phyloP scores from a whole-genome alignment of 2,888 invertebrate genomes.

The Noctua janthe region DNA sequence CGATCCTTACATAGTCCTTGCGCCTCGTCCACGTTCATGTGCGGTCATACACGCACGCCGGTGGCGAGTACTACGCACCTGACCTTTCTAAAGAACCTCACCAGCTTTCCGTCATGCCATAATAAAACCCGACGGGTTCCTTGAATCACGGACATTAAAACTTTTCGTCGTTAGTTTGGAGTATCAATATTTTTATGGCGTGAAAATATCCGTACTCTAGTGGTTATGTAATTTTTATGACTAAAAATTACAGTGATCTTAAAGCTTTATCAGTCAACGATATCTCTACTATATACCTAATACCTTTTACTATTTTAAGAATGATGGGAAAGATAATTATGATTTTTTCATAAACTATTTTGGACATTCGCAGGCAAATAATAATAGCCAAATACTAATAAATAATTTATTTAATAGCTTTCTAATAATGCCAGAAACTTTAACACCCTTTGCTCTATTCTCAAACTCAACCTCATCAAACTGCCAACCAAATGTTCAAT shows the following conservation, averaged over 20 bases:
- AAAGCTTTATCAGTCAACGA: background rate
- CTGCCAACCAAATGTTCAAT: background rate
- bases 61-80: background rate
- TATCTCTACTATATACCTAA: background rate
- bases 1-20: background rate
- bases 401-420: background rate
- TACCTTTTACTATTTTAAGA: background rate
- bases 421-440: background rate
- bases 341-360: background rate
- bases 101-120: background rate
- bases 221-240: background rate
- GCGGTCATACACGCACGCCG: too few relatives aligned
- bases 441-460: background rate
- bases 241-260: background rate
- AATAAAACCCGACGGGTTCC: background rate
- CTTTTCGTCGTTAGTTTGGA: background rate
- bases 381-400: background rate
- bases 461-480: background rate
- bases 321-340: background rate
- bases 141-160: background rate
- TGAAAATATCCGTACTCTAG: background rate
- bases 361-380: background rate
- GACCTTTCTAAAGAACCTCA: background rate
- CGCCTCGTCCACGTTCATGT: background rate
- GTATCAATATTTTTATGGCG: background rate